Percentiles rank a stretch among this genome's conserved stretches.
Conservation (phyloP, 2,888 invertebrate species). For the Drosophila melanosoma region DNA sequence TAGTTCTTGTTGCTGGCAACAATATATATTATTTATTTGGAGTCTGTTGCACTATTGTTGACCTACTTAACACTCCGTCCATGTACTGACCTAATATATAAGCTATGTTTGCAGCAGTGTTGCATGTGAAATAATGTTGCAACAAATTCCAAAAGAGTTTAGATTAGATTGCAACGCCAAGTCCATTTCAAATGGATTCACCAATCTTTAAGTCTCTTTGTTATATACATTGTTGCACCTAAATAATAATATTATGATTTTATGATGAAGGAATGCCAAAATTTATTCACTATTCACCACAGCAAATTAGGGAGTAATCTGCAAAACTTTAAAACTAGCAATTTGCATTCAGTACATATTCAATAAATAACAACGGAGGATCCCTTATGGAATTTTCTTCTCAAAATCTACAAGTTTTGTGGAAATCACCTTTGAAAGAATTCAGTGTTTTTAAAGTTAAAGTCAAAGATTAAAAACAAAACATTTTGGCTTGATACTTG, state of each 20-base stretch:
- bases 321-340: neutral
- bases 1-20: conserved; percentile 51
- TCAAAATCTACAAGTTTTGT: neutral
- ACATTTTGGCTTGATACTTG: neutral
- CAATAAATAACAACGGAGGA: neutral
- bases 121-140: conserved; percentile 7
- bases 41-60: conserved; percentile 56
- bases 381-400: neutral
- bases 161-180: conserved; percentile 31
- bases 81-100: conserved; percentile 56
- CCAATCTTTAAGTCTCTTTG: neutral
- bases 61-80: conserved; percentile 66
- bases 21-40: conserved; percentile 73
- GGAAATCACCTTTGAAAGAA: neutral
- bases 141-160: conserved; percentile 22
- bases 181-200: conserved; percentile 15
- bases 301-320: neutral
- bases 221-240: neutral
- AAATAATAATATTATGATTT: neutral
- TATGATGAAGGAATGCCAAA: neutral
- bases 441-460: neutral
- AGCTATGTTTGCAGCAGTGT: conserved; percentile 20
- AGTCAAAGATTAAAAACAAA: neutral
- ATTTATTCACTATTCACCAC: neutral
- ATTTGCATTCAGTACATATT: neutral